Evolutionary conservation across 1,140 invertebrate species (phyloP).

Genomic region (Belonocnema kinseyi): DNA sequence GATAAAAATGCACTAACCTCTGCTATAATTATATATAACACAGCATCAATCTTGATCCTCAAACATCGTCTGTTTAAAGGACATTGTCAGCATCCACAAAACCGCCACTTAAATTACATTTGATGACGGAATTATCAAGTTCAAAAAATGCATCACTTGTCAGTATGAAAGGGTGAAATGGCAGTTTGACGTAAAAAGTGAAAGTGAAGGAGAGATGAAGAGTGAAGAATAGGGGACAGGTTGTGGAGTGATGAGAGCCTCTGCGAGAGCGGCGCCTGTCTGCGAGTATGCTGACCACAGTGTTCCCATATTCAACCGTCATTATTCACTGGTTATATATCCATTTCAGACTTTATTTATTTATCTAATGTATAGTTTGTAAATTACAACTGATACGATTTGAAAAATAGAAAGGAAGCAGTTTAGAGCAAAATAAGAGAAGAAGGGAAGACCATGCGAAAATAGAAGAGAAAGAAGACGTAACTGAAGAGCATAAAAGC

Average conservation of each 20-base stretch:
- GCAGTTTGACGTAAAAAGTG: constrained; percentile 23
- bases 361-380: constrained; percentile 47
- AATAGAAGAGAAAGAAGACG: background rate
- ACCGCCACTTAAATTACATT: background rate
- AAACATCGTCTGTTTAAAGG: background rate
- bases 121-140: background rate
- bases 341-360: constrained; percentile 68
- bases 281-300: constrained; percentile 69
- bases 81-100: background rate
- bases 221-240: constrained; percentile 25
- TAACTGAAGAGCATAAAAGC: background rate
- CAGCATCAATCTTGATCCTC: background rate
- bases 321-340: constrained; percentile 64
- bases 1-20: constrained; percentile 14
- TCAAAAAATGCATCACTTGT: background rate
- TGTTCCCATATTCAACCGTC: constrained; percentile 58
- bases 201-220: constrained; percentile 28
- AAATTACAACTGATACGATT: constrained; percentile 21
- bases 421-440: background rate
- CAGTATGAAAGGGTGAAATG: constrained; percentile 1
- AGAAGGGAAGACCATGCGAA: background rate
- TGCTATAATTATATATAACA: background rate
- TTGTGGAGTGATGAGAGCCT: constrained; percentile 62
- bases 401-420: constrained; percentile 1
- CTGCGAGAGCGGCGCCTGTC: constrained; percentile 68